Evolutionary conservation across 2,888 invertebrate genomes (phyloP), one percentile per base, ranked within the genome.

Genomic region (Lasioglossum pauxillum): DNA sequence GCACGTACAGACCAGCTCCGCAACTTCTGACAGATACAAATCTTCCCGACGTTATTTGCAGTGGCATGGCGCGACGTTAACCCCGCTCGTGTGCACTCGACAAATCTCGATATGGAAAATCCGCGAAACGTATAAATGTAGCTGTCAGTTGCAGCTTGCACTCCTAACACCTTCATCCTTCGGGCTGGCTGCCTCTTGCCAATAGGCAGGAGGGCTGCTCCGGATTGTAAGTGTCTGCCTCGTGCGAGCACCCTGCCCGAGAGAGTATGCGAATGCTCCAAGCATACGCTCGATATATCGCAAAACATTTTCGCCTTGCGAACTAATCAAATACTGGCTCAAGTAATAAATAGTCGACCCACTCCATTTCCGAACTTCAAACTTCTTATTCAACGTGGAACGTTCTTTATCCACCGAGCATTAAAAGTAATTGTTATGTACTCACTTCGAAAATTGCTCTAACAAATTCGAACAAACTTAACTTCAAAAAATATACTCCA

Each of bases 91-190:
- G 91, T 93, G 92, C 93, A 91, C 92, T 91, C 93, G 94, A 93
- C 94, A 92, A 93, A 94, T 94, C 93, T 94, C 93, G 94, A 94
- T 94, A 94, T 93, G 94, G 93, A 94, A 94, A 95, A 94, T 93
- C 92, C 92, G 90, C 91, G 93, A 94, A 93, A 94, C 93, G 93
- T 94, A 94, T 94, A 94, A 95, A 94, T 94, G 95, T 94, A 93
- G 93, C 95, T 94, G 95, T 94, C 95, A 94, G 90, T 91, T 90
- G 93, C 94, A 94, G 93, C 92, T 91, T 91, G 91, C 92, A 86
- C 90, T 89, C 92, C 90, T 93, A 93, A 92, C 93, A 92, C 92
- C 93, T 93, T 93, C 91, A 93, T 93, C 87, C 87, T 85, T 78
- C 83, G 80, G 76, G 80, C 73, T 76, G 86, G 69, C 53, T 86